Base-by-base conservation (phyloP, 2,888 invertebrate species). In the Melanostoma mellinum region DNA sequence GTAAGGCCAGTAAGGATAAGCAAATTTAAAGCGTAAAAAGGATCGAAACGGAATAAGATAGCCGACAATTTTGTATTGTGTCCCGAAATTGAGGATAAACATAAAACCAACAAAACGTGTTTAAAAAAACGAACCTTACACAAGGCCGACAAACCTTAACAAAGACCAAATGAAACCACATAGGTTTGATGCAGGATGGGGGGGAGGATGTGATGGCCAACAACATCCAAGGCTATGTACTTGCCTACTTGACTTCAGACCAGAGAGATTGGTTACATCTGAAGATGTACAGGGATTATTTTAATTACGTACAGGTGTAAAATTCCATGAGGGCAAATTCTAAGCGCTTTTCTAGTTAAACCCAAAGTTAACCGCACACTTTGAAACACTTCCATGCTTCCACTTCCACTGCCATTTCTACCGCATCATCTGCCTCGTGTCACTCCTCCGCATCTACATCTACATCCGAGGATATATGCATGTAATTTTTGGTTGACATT, bases 401-500 rank as follows among this genome's bases (percentile, higher is more conserved):
- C 4, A 8, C 32, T 44, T 50, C 63, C 38, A 38, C 38, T 36
- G 48, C 38, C 10, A 50, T 36, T 6, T 20, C 20, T 20, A 20
- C 20, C 20, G 20, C 20, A 20, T 20, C 20, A 20, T 20, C 20
- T 20, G 20, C 20, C 20, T 46, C 9, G 36, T 71, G 8, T 46
- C 33, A 20, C 8, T 35, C 35, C 8, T 35, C 35, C 35, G 4
- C n/a, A 35, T n/a, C 35, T n/a, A 35, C 35, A 53, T 53, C 46
- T 44, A 44, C 5, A 42, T 61, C 10, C 8, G 36, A 46, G 3
- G 1, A n/a, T 5, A n/a, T 69, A 40, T 63, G 73, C 60, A 71
- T 82, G 74, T 84, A 79, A 84, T 84, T 79, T 79, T 71, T 71
- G 55, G 74, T 75, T 84, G 84, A 84, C 79, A 79, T 84, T 84